These are phyloP conservation scores for Bothrops alternatus DNA, from an alignment of 2,797 vertebrate species.

Conservation along the genomic window DNA sequence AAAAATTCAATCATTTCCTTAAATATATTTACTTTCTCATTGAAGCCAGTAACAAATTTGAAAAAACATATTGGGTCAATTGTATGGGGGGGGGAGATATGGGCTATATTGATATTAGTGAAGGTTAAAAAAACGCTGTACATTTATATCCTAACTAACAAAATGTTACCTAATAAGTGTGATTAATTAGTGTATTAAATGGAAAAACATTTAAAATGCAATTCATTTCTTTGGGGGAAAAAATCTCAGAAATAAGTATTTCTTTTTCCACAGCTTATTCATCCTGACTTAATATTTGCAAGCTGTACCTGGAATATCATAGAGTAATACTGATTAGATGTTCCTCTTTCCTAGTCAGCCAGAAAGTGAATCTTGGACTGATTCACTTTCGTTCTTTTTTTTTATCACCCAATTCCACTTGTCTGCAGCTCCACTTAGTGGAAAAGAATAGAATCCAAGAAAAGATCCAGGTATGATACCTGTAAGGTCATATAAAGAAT, in stretches of 20 bases:
- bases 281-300: slow-evolving; percentile 58
- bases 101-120: neutral
- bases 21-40: neutral
- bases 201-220: slow-evolving; percentile 23
- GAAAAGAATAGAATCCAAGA: slow-evolving; percentile 43
- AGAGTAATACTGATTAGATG: slow-evolving; percentile 53
- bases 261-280: slow-evolving; percentile 42
- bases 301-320: slow-evolving; percentile 40
- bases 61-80: neutral
- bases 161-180: slow-evolving; percentile 9
- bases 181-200: neutral
- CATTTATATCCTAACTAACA: neutral
- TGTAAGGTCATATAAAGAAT: neutral
- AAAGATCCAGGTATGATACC: slow-evolving; percentile 14
- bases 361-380: slow-evolving; percentile 54
- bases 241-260: slow-evolving; percentile 20
- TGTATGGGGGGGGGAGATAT: neutral
- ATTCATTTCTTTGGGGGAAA: neutral
- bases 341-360: slow-evolving; percentile 51
- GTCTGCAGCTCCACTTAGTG: slow-evolving; percentile 75
- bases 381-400: slow-evolving; percentile 23
- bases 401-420: slow-evolving; percentile 6
- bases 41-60: neutral
- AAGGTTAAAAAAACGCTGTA: neutral
- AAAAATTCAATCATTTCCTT: neutral